Base-by-base conservation (phyloP, 2,113 vertebrate genomes). In the Chlorodrepanis virens region DNA sequence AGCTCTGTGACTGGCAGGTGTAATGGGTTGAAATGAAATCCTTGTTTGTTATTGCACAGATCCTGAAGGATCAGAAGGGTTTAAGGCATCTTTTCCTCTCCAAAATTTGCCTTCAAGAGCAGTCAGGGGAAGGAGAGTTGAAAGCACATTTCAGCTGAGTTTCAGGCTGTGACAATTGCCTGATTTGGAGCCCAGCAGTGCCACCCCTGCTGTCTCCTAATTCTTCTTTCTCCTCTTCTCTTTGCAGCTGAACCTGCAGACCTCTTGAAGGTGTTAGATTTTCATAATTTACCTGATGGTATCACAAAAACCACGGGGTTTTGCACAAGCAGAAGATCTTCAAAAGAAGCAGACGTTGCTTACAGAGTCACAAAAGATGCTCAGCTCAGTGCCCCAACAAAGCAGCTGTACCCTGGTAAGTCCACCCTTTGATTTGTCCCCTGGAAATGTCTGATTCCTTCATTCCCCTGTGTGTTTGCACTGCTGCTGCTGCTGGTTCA, bases 181-280 rank as follows among this genome's bases (percentile, higher is more conserved):
- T 5, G 11, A 18, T 35, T 22, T 21, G 42, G 56, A 35, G 67
- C 25, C 44, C 40, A 49, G 84, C 40, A 40, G 20, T 8, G 17
- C 24, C 2, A 0, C 18, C 24, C 35, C 47, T 33, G 22, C 12
- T 10, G 10, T 47, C 47, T 27, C 27, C 80, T 97, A 61, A 98
- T 57, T 59, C 39, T 31, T 7, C 88, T 37, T 68, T 47, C 67
- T 76, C 59, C 56, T 72, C 56, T 71, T 70, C 88, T 53, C 94
- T 86, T 95, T 57, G 4, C 96, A 99, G 99, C 97, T 89, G 99
- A 99, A 89, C 99, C 99, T 78, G 98, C 98, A 93, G 98, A 99
- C 97, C 98, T 99, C 96, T 98, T 99, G 98, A 99, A 99, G 98
- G 99, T 99, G 96, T 98, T 99, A 98, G 99, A 99, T 97, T 99